These are phyloP conservation scores for silkworm (Bombyx mori) DNA, from an alignment of 1,140 invertebrate species.

Conservation along the genomic window DNA sequence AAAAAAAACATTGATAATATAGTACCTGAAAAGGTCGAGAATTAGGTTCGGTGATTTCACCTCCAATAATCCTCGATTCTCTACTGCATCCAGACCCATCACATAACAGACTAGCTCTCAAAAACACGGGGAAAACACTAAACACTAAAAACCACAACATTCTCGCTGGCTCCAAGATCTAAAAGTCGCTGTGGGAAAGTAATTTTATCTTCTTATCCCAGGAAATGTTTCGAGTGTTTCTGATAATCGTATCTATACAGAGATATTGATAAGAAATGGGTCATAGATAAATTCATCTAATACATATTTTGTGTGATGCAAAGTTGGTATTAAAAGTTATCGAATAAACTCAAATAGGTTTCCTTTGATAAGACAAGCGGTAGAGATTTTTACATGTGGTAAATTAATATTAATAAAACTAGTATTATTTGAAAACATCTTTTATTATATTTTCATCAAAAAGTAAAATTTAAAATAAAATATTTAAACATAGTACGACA, in stretches of 20 bases:
- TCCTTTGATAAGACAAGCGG: background rate
- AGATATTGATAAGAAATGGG: conserved; percentile 9
- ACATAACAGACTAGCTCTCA: conserved; percentile 18
- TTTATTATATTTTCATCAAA: conserved; percentile 70
- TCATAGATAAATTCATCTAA: background rate
- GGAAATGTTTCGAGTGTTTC: conserved; percentile 8
- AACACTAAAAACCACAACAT: conserved; percentile 23
- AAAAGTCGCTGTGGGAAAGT: conserved; percentile 13
- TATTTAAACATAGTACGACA: conserved; percentile 65
- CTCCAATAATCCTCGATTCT: conserved; percentile 27
- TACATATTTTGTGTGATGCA: background rate
- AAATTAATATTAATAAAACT: conserved; percentile 19
- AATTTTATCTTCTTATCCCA: conserved; percentile 12
- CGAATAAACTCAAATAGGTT: background rate
- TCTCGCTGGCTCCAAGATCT: conserved; percentile 6
- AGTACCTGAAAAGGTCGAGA: conserved; percentile 30
- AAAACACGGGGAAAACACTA: conserved; percentile 16
- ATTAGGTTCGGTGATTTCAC: conserved; percentile 22
- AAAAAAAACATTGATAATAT: conserved; percentile 6
- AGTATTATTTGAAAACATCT: conserved; percentile 64
- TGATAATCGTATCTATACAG: conserved; percentile 8
- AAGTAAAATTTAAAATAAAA: conserved; percentile 67
- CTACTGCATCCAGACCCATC: conserved; percentile 11
- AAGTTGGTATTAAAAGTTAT: background rate
- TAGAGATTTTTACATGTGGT: background rate